phyloP scores from a whole-genome alignment of 64 coral and sea anemone genomes.

The Actinia tenebrosa region DNA sequence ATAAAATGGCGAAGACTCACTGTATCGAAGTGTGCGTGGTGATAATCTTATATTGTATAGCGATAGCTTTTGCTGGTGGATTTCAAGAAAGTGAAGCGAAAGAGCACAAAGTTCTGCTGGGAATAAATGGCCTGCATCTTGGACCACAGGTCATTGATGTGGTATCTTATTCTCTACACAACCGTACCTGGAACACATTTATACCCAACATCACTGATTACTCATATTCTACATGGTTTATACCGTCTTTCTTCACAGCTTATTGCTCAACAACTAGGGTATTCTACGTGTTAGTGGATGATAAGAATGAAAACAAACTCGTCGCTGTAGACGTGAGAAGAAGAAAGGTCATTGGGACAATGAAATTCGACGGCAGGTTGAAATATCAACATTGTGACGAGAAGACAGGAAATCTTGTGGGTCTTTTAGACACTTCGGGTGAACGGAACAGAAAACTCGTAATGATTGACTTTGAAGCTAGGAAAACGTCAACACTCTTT shows the following conservation, averaged over 20 bases:
- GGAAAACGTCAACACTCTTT: not conserved
- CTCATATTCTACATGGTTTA: not conserved
- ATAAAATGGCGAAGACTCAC: not conserved
- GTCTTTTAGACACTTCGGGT: not conserved
- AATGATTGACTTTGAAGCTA: not conserved
- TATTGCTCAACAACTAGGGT: not conserved
- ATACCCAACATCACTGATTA: not conserved
- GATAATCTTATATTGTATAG: not conserved
- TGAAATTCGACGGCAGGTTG: not conserved
- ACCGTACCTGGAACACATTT: not conserved
- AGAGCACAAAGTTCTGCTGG: not conserved
- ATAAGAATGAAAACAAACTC: not conserved
- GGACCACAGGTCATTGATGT: not conserved
- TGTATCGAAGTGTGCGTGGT: not conserved
- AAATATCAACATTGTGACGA: slow-evolving; percentile 3
- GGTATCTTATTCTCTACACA: not conserved
- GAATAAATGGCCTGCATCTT: not conserved
- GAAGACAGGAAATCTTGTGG: not conserved
- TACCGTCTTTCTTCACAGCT: not conserved
- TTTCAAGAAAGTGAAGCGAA: not conserved
- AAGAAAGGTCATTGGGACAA: not conserved
- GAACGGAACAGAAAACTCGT: not conserved
- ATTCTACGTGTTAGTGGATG: not conserved
- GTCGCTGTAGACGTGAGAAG: not conserved
- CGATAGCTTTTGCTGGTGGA: not conserved